Evolutionary conservation across 2,113 vertebrate species (phyloP).

Genomic region (Rhinolophus sinicus): DNA sequence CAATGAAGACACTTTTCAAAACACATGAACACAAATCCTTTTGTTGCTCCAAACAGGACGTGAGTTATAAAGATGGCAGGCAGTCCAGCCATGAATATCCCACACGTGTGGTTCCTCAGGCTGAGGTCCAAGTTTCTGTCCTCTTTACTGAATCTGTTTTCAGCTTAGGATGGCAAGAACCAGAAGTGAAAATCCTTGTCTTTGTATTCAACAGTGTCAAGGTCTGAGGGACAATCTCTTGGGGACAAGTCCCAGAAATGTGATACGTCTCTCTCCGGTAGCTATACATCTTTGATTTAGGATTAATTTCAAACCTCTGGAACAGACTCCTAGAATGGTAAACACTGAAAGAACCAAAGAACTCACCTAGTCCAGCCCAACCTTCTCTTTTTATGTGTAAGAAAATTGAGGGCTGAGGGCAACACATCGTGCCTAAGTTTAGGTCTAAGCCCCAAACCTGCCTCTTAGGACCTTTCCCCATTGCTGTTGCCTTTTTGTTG

Average conservation of each 20-base stretch:
- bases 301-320: background rate
- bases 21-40: constrained; percentile 41
- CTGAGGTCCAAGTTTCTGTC: background rate
- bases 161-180: background rate
- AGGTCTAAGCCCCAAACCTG: background rate
- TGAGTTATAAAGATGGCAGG: background rate
- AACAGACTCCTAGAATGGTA: background rate
- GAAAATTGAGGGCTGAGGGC: background rate
- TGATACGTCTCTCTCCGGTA: background rate
- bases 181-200: background rate
- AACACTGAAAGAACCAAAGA: background rate
- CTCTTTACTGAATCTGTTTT: background rate
- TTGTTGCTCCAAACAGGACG: background rate
- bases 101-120: background rate
- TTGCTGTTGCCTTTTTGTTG: background rate
- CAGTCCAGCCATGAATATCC: background rate
- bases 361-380: background rate
- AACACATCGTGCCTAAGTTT: background rate
- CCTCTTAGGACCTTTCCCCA: background rate
- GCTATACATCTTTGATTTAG: background rate
- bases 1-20: constrained; percentile 46
- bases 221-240: background rate
- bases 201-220: background rate
- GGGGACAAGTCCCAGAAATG: background rate
- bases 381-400: background rate